phyloP scores from a whole-genome alignment of 2,113 vertebrate species.

The Ictalurus furcatus region DNA sequence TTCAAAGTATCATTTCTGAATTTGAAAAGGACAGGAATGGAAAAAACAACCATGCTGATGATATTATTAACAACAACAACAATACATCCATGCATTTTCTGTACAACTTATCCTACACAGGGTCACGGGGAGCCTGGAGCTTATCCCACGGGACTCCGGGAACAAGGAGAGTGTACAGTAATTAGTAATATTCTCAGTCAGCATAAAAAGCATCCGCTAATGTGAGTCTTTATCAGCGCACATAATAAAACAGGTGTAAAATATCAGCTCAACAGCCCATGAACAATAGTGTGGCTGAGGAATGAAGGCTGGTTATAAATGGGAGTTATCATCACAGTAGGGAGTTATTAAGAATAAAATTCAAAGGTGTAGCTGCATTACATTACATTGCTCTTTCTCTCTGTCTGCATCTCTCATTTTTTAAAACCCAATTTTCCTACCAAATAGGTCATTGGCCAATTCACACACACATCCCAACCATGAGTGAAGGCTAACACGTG shows the following conservation, averaged over 20 bases:
- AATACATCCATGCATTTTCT: too few relatives aligned
- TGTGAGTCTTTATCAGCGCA: background rate
- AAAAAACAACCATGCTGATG: too few relatives aligned
- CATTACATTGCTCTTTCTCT: background rate
- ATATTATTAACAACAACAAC: too few relatives aligned
- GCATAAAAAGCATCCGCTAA: background rate
- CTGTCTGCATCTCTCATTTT: background rate
- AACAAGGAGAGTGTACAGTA: too few relatives aligned
- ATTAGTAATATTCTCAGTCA: background rate
- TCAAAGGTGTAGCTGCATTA: constrained; percentile 18
- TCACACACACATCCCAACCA: background rate
- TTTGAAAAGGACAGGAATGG: background rate
- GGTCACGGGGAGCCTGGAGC: too few relatives aligned
- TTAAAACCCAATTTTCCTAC: background rate
- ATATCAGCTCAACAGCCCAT: constrained; percentile 17
- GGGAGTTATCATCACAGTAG: constrained; percentile 33
- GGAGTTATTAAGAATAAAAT: constrained; percentile 39
- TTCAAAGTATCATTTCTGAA: background rate
- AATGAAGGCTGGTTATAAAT: constrained; percentile 34
- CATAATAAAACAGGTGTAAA: constrained; percentile 27
- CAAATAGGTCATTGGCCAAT: background rate
- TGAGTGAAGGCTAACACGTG: background rate
- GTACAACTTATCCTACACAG: too few relatives aligned
- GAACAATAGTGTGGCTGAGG: constrained; percentile 16
- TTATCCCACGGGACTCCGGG: too few relatives aligned